These are phyloP conservation scores for Cyprinodon variegatus DNA, from an alignment of 2,113 vertebrate genomes.

Conservation along the genomic window DNA sequence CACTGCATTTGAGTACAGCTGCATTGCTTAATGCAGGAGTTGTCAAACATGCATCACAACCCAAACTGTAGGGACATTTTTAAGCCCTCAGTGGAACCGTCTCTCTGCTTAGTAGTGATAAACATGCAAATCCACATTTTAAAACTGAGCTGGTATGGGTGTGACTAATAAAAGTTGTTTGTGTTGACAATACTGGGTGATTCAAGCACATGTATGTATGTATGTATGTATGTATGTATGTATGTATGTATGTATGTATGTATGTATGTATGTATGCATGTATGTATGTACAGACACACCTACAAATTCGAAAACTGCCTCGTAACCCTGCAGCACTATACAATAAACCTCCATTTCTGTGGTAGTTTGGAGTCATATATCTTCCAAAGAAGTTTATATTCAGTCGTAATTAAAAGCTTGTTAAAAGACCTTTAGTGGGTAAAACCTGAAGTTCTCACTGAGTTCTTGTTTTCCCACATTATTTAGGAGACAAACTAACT, in stretches of 20 bases:
- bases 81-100: not conserved
- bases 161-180: not conserved
- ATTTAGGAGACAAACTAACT: not conserved
- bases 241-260: no score
- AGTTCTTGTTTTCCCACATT: not conserved
- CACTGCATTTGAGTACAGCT: not conserved
- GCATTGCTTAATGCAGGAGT: no score
- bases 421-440: not conserved
- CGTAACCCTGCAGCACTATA: no score
- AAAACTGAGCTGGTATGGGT: not conserved
- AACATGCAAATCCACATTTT: not conserved
- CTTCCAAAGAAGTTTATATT: no score
- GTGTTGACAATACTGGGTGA: not conserved
- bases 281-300: no score
- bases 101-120: not conserved
- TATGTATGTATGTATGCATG: no score
- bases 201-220: no score
- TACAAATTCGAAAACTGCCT: no score
- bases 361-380: no score
- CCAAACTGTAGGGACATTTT: not conserved
- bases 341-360: no score
- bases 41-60: not conserved
- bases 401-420: not conserved
- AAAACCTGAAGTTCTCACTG: not conserved
- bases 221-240: no score